phyloP scores from a whole-genome alignment of 2,888 invertebrate species.

The Dynastes tityus region DNA sequence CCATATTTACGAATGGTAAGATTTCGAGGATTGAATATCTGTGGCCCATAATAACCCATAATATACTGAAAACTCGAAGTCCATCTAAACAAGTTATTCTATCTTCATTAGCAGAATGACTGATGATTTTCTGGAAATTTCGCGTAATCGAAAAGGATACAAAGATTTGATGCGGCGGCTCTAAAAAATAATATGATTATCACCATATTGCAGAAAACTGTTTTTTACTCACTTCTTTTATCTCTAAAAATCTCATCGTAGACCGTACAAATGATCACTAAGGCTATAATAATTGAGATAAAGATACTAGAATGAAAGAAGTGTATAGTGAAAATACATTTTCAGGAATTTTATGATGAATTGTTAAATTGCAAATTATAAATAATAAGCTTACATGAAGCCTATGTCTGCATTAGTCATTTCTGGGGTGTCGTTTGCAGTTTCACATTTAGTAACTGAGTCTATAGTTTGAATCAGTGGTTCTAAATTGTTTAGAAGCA shows the following conservation, averaged over 20 bases:
- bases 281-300: constrained; percentile 43
- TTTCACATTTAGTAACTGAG: constrained; percentile 30
- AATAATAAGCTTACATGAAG: constrained; percentile 43
- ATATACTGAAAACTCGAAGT: constrained; percentile 55
- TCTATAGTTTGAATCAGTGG: constrained; percentile 34
- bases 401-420: constrained; percentile 45
- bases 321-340: background rate
- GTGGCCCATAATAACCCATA: constrained; percentile 57
- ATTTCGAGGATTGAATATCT: constrained; percentile 48
- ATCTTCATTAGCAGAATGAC: constrained; percentile 41
- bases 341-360: background rate
- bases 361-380: background rate
- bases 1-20: constrained; percentile 50
- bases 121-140: constrained; percentile 52
- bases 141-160: constrained; percentile 54
- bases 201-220: background rate
- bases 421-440: constrained; percentile 12
- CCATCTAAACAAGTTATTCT: constrained; percentile 56
- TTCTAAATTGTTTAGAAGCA: constrained; percentile 13
- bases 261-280: constrained; percentile 49
- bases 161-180: constrained; percentile 48
- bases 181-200: constrained; percentile 47
- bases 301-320: constrained; percentile 52
- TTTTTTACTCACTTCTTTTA: constrained; percentile 5
- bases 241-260: constrained; percentile 49